phyloP scores from a whole-genome alignment of 2,888 invertebrate species.

The Griposia aprilina region DNA sequence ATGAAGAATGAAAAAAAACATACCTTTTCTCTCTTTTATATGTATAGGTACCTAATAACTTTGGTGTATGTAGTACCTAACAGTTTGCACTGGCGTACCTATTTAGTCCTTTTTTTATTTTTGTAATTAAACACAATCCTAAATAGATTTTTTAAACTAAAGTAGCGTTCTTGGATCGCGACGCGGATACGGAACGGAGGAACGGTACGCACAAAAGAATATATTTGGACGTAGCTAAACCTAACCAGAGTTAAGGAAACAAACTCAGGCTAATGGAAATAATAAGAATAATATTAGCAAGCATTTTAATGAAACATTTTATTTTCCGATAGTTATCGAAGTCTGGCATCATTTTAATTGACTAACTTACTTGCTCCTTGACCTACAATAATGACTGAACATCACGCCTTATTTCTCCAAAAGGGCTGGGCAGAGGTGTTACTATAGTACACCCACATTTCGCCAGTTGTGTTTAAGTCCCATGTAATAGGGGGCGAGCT shows the following conservation, averaged over 20 bases:
- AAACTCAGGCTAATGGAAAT: background rate
- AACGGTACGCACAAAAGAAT: too few species aligned
- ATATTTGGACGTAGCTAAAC: background rate
- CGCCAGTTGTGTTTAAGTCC: background rate
- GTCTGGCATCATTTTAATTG: background rate
- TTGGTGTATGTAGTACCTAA: too few species aligned
- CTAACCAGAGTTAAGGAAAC: background rate
- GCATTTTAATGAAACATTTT: background rate
- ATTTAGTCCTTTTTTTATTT: too few species aligned
- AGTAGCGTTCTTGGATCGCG: too few species aligned
- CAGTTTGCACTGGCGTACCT: too few species aligned
- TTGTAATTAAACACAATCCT: too few species aligned
- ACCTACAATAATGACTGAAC: background rate
- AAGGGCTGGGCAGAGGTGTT: background rate
- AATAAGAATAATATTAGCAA: background rate
- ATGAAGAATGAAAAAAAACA: too few species aligned
- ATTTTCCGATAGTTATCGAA: background rate
- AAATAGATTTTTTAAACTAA: too few species aligned
- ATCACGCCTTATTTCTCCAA: background rate
- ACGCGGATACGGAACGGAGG: too few species aligned
- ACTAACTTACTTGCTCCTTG: background rate
- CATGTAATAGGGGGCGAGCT: background rate
- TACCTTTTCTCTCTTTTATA: too few species aligned
- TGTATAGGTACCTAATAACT: too few species aligned
- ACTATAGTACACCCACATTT: background rate